phyloP scores from a whole-genome alignment of 2,888 invertebrate genomes.

The Sisyra nigra region DNA sequence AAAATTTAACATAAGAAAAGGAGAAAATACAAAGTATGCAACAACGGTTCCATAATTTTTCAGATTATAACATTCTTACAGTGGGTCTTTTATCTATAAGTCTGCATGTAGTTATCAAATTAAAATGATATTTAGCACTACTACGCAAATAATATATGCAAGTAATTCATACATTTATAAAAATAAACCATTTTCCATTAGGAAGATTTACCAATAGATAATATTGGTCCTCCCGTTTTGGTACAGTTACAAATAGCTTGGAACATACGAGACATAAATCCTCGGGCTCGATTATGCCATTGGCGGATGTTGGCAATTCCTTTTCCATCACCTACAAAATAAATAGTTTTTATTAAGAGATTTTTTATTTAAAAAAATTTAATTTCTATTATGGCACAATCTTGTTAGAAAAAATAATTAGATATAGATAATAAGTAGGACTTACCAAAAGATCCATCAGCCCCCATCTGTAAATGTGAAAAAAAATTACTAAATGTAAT shows the following conservation, averaged over 20 bases:
- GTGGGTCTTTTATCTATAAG: no score
- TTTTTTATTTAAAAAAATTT: neutral
- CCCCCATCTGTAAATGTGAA: neutral
- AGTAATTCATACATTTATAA: no score
- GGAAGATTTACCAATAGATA: constrained; percentile 23
- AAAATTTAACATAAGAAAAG: no score
- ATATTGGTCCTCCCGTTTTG: constrained; percentile 38
- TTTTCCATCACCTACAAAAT: constrained; percentile 5
- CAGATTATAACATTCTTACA: no score
- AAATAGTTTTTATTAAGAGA: no score
- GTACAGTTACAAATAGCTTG: constrained; percentile 48
- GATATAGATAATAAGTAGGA: neutral
- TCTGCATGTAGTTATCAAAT: no score
- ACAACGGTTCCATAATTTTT: no score
- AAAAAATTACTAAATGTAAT: neutral
- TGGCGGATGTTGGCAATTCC: constrained; percentile 3
- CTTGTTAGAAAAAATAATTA: neutral
- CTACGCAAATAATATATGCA: no score
- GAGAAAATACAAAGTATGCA: no score
- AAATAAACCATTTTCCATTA: constrained; percentile 13
- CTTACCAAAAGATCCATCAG: neutral
- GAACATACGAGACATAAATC: constrained; percentile 41
- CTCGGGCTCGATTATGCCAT: constrained; percentile 31
- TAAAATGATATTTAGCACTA: no score
- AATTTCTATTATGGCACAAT: neutral